Conservation (phyloP, 2,113 vertebrate species). For the Machaerirhynchus nigripectus region DNA sequence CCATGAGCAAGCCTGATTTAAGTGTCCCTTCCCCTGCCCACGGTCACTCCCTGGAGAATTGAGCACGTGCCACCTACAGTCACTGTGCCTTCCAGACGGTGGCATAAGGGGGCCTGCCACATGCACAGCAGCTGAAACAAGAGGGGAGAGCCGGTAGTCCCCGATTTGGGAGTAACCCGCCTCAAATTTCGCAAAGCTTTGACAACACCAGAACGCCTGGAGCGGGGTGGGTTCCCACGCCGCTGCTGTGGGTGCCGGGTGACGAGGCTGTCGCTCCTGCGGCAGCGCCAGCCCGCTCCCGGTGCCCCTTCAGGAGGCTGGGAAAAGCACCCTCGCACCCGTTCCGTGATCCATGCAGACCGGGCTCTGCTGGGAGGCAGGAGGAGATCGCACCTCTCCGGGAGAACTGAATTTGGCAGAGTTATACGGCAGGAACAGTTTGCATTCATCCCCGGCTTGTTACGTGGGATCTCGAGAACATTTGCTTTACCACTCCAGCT, state of each 20-base stretch:
- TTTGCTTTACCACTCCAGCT: constrained; percentile 36
- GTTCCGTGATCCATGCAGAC: not conserved
- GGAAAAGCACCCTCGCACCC: not conserved
- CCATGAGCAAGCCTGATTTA: not conserved
- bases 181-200: not conserved
- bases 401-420: not conserved
- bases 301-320: not conserved
- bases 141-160: not conserved
- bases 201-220: not conserved
- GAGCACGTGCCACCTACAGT: not conserved
- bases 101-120: not conserved
- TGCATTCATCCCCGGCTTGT: constrained; percentile 34
- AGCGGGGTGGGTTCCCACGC: not conserved
- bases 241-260: fast-evolving
- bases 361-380: not conserved
- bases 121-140: not conserved
- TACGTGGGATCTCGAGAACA: constrained; percentile 45
- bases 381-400: not conserved
- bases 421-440: constrained; percentile 27
- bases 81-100: constrained; percentile 11
- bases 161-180: fast-evolving
- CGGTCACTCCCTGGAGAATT: not conserved
- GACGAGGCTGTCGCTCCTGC: not conserved
- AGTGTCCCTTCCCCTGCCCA: not conserved
- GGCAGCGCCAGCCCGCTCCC: not conserved